These are phyloP conservation scores for Lissocephala sabroskyi DNA, from an alignment of 2,888 invertebrate genomes.

Conservation along the genomic window DNA sequence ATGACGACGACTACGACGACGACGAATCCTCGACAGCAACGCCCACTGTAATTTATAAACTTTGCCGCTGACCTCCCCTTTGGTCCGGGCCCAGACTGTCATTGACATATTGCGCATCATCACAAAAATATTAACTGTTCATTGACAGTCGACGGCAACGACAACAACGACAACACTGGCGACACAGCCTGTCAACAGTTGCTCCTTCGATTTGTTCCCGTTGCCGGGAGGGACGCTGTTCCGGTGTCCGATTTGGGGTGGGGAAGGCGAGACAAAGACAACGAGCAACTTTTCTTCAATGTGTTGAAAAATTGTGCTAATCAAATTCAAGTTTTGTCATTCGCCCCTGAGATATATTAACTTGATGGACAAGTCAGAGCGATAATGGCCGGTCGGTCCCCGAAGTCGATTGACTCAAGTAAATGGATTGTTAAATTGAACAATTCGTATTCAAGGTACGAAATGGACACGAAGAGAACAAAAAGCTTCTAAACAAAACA, in stretches of 20 bases:
- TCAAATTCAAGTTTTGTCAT: constrained; percentile 32
- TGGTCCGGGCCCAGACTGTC: constrained; percentile 28
- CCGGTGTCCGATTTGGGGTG: no score
- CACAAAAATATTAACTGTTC: constrained; percentile 64
- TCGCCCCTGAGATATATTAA: constrained; percentile 11
- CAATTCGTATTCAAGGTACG: no score
- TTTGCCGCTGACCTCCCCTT: constrained; percentile 12
- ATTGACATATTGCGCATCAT: constrained; percentile 68
- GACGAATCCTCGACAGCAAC: constrained; percentile 35
- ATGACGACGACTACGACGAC: background rate
- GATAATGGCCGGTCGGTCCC: background rate
- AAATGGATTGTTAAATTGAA: background rate
- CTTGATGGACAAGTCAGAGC: background rate
- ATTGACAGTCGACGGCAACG: constrained; percentile 34
- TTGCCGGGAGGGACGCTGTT: constrained; percentile 5
- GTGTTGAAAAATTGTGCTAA: constrained; percentile 39
- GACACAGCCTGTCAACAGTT: constrained; percentile 31
- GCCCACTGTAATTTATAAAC: constrained; percentile 44
- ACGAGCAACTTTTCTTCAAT: constrained; percentile 11
- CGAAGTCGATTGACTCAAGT: background rate
- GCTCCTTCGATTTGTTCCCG: constrained; percentile 4
- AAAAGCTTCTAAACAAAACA: no score
- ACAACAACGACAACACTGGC: no score
- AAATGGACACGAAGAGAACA: no score
- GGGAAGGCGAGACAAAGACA: no score